phyloP scores from a whole-genome alignment of 2,888 invertebrate genomes.

The Brachyptera risi region DNA sequence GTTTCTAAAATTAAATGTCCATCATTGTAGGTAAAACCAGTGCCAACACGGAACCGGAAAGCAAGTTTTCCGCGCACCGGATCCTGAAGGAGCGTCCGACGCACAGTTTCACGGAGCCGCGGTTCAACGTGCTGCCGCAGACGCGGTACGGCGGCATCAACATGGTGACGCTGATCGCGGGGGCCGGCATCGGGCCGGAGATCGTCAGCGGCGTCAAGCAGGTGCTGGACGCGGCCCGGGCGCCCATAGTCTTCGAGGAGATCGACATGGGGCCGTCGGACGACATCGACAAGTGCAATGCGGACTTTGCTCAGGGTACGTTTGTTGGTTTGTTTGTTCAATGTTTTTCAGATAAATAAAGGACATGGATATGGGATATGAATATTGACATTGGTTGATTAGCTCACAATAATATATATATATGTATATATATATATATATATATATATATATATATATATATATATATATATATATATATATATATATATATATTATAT shows the following conservation, averaged over 20 bases:
- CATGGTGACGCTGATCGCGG: conserved; percentile 37
- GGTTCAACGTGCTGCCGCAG: background rate
- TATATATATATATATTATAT: no score
- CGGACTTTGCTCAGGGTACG: conserved; percentile 33
- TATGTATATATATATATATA: no score
- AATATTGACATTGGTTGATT: no score
- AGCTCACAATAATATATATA: no score
- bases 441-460: no score
- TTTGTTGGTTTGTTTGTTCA: no score
- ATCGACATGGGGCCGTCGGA: conserved; percentile 28
- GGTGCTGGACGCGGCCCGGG: conserved; percentile 38
- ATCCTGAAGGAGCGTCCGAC: background rate
- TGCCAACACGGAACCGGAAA: no score
- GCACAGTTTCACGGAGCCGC: background rate
- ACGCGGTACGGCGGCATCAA: conserved; percentile 32
- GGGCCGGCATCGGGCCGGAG: conserved; percentile 41
- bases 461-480: no score
- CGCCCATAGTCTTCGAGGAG: conserved; percentile 43
- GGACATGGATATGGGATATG: no score
- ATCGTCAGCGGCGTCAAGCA: conserved; percentile 40
- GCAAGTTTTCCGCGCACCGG: background rate
- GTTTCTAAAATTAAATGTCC: no score
- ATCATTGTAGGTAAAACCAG: no score
- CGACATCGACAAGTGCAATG: conserved; percentile 17
- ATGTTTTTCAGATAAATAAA: no score